Evolutionary conservation across 2,888 invertebrate species (phyloP).

Genomic region (Pecten maximus): DNA sequence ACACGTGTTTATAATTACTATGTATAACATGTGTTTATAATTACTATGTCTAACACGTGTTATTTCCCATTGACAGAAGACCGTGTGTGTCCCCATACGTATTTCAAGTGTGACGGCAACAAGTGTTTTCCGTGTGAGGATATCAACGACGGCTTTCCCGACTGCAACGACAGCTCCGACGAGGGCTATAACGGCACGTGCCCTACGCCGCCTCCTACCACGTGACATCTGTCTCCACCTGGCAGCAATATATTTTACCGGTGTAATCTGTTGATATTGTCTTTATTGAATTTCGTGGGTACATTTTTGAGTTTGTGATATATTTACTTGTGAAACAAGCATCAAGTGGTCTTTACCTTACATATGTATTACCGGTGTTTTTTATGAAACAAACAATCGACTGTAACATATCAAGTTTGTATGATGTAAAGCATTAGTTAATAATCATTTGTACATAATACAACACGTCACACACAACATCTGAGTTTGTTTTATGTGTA

Average conservation of each 20-base stretch:
- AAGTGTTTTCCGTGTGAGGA: background rate
- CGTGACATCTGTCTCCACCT: background rate
- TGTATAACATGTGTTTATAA: no score
- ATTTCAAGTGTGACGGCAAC: background rate
- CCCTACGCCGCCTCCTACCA: background rate
- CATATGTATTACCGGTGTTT: slow-evolving; percentile 19
- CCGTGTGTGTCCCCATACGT: background rate
- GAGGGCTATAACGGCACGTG: background rate
- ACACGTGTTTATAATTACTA: no score
- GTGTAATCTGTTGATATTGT: background rate
- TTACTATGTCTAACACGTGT: no score
- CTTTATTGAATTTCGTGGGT: background rate
- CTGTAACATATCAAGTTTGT: background rate
- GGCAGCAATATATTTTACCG: background rate
- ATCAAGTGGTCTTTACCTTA: background rate
- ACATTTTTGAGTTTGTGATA: background rate
- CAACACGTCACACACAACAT: background rate
- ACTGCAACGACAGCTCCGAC: background rate
- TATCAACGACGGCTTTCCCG: background rate
- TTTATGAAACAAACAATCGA: background rate
- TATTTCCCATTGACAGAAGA: background rate
- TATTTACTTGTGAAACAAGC: background rate
- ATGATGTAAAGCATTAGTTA: background rate
- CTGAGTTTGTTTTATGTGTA: background rate
- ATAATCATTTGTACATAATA: background rate